A percentile compares a stretch with the other conserved stretches of the same genome.
Evolutionary conservation across 37 sponge, comb jelly and placozoan genomes (phyloP).

Genomic region (Spongilla lacustris): DNA sequence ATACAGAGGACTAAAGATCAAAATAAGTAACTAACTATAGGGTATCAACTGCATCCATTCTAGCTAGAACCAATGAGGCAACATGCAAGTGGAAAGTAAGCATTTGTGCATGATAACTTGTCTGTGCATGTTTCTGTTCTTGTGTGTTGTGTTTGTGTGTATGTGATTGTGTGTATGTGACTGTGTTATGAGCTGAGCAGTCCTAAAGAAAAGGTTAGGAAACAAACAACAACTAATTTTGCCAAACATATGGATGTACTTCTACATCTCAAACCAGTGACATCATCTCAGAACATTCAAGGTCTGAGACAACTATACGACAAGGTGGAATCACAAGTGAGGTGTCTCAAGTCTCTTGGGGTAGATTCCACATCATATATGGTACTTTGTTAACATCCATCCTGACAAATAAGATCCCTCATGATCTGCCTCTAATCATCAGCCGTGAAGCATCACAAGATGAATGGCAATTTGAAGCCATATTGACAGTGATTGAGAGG

Average conservation of each 20-base stretch:
- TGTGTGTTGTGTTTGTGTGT: too few relatives aligned
- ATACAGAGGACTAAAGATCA: too few relatives aligned
- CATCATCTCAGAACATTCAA: neutral
- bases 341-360: slow-evolving; percentile 25
- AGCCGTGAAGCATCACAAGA: slow-evolving; percentile 21
- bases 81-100: too few relatives aligned
- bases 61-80: too few relatives aligned
- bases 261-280: slow-evolving; percentile 6
- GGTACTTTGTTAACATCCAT: slow-evolving; percentile 12
- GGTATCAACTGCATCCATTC: too few relatives aligned
- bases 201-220: slow-evolving; percentile 22
- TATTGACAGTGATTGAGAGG: slow-evolving; percentile 3
- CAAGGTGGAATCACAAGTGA: neutral
- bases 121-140: too few relatives aligned
- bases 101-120: too few relatives aligned
- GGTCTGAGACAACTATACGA: slow-evolving; percentile 17
- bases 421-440: slow-evolving; percentile 11
- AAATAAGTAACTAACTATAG: too few relatives aligned
- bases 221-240: slow-evolving; percentile 3
- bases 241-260: slow-evolving; percentile 34
- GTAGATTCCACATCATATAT: slow-evolving; percentile 9
- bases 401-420: slow-evolving; percentile 5
- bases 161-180: too few relatives aligned
- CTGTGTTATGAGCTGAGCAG: too few relatives aligned
- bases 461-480: slow-evolving; percentile 23